These are phyloP conservation scores for Epinephelus coioides DNA, from an alignment of 2,797 vertebrate species.

Conservation along the genomic window DNA sequence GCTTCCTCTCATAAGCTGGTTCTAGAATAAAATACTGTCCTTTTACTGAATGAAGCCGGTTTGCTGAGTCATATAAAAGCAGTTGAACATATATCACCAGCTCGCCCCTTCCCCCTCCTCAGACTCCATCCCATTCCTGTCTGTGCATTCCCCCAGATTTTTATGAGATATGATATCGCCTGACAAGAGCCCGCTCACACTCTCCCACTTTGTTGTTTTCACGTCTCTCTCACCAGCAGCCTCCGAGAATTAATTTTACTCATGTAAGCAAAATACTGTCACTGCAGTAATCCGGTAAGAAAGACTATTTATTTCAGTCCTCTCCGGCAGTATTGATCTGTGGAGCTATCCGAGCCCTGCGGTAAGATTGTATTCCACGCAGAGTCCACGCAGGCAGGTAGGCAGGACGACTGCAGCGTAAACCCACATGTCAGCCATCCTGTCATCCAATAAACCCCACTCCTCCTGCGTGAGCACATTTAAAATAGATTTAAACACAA, in stretches of 20 bases:
- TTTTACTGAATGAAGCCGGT: constrained; percentile 27
- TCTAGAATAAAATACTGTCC: constrained; percentile 44
- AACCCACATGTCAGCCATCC: constrained; percentile 56
- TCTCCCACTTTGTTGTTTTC: constrained; percentile 46
- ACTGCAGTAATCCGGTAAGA: constrained; percentile 46
- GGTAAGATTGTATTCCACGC: constrained; percentile 51
- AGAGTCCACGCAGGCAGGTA: constrained; percentile 58
- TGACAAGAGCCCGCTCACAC: constrained; percentile 18
- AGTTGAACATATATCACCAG: constrained; percentile 55
- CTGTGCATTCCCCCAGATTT: constrained; percentile 49
- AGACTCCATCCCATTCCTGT: constrained; percentile 27
- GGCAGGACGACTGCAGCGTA: constrained; percentile 36
- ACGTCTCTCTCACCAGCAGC: constrained; percentile 44
- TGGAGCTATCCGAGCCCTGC: constrained; percentile 56
- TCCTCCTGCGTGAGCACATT: constrained; percentile 23
- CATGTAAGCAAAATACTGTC: constrained; percentile 68
- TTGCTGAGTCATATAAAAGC: constrained; percentile 54
- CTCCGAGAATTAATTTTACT: constrained; percentile 61
- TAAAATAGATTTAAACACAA: constrained; percentile 38
- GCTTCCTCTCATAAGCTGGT: constrained; percentile 24
- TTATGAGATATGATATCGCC: constrained; percentile 46
- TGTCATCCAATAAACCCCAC: constrained; percentile 32
- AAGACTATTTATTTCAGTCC: constrained; percentile 58
- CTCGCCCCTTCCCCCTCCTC: neutral
- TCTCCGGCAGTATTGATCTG: constrained; percentile 62